phyloP scores from a whole-genome alignment of 2,113 vertebrate species.

The Syngnathus scovelli region DNA sequence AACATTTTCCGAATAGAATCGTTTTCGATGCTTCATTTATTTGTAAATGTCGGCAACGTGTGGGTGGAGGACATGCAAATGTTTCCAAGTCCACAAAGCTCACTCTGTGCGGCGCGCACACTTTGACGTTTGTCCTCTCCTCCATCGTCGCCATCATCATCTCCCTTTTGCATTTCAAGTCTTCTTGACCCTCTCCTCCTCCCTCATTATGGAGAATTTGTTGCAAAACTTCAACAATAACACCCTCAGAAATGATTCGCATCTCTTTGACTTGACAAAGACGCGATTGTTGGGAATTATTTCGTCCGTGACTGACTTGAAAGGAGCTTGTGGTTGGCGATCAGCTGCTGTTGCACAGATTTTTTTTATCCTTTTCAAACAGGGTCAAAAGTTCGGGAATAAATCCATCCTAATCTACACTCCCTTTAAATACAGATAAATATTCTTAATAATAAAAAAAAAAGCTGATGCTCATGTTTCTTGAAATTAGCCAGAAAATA shows the following conservation, averaged over 20 bases:
- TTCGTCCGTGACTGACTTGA: slow-evolving; percentile 8
- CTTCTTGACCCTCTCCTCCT: slow-evolving; percentile 33
- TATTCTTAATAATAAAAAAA: too few relatives aligned
- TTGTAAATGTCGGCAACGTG: slow-evolving; percentile 15
- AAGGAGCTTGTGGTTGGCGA: slow-evolving; percentile 24
- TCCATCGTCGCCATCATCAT: slow-evolving; percentile 7
- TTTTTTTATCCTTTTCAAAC: slow-evolving; percentile 38
- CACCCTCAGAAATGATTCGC: slow-evolving; percentile 55
- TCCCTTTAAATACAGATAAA: too few relatives aligned
- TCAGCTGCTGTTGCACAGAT: slow-evolving; percentile 21
- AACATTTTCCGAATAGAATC: background rate
- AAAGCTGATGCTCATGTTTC: too few relatives aligned
- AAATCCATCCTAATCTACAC: background rate
- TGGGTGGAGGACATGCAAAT: slow-evolving; percentile 48
- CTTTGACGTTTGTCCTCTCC: slow-evolving; percentile 49
- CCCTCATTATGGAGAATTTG: slow-evolving; percentile 55
- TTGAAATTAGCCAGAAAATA: too few relatives aligned
- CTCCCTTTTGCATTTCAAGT: slow-evolving; percentile 62
- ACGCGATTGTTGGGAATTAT: slow-evolving; percentile 33
- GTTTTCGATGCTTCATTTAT: slow-evolving; percentile 16
- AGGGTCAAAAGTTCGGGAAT: slow-evolving; percentile 9
- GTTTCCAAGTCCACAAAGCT: slow-evolving; percentile 56
- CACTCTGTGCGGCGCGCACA: slow-evolving; percentile 61
- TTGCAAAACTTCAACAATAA: slow-evolving; percentile 60
- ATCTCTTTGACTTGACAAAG: slow-evolving; percentile 46